Conservation (phyloP, 1,140 invertebrate species). For the Dendroctonus ponderosae region DNA sequence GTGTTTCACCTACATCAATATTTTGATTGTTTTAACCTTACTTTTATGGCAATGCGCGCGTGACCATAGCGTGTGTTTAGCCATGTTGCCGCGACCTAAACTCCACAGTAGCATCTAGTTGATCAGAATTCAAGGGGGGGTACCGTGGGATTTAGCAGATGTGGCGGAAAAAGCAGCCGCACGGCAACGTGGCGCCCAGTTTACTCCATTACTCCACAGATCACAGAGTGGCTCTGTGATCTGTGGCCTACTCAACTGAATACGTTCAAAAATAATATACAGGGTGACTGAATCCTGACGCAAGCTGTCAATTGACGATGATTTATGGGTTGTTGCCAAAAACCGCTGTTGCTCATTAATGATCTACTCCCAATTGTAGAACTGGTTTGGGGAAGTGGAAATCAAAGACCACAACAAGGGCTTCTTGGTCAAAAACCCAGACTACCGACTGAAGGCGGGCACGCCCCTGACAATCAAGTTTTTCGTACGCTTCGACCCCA, state of each 20-base stretch:
- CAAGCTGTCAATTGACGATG: too few relatives aligned
- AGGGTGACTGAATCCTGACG: too few relatives aligned
- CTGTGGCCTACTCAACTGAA: too few relatives aligned
- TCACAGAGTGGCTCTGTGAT: too few relatives aligned
- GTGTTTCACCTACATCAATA: slow-evolving; percentile 20
- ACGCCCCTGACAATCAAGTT: slow-evolving; percentile 43
- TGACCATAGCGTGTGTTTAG: too few relatives aligned
- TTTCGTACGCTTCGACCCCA: slow-evolving; percentile 46
- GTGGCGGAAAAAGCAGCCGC: background rate
- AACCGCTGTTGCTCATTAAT: too few relatives aligned
- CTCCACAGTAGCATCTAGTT: background rate
- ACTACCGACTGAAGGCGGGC: slow-evolving; percentile 41
- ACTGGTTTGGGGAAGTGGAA: slow-evolving; percentile 49
- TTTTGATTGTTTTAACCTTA: slow-evolving; percentile 29
- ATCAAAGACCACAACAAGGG: slow-evolving; percentile 44
- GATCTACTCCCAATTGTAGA: slow-evolving; percentile 37
- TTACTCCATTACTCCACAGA: too few relatives aligned
- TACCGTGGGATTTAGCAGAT: background rate
- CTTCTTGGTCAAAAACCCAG: slow-evolving; percentile 46
- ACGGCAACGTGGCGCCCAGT: background rate
- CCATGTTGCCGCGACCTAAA: too few relatives aligned
- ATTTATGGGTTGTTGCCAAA: too few relatives aligned
- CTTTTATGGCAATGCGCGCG: slow-evolving; percentile 4
- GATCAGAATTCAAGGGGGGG: too few relatives aligned
- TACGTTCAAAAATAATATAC: too few relatives aligned